Evolutionary conservation across 23 tunicate species (phyloP).

Genomic region (Halocynthia aurantium): DNA sequence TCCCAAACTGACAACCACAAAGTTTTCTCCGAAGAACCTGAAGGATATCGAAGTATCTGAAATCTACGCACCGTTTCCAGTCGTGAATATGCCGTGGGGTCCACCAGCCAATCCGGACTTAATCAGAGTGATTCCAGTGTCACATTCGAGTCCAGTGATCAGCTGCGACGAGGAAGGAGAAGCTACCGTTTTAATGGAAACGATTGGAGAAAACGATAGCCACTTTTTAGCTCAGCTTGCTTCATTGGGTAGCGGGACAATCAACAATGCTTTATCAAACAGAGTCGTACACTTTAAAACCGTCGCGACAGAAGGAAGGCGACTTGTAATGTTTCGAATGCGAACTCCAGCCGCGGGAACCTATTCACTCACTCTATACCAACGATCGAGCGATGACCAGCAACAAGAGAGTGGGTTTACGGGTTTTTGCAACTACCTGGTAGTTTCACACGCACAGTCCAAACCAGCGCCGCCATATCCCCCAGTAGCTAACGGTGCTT

Average conservation of each 20-base stretch:
- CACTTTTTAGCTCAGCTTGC: constrained; percentile 10
- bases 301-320: neutral
- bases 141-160: constrained; percentile 42
- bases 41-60: neutral
- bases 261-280: neutral
- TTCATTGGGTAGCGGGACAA: neutral
- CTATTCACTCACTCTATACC: constrained; percentile 46
- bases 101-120: constrained; percentile 1
- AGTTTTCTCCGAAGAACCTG: neutral
- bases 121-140: constrained; percentile 10
- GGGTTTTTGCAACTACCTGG: constrained; percentile 54
- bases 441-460: constrained; percentile 22
- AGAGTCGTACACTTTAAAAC: constrained; percentile 10
- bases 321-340: constrained; percentile 20
- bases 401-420: neutral
- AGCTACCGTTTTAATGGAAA: constrained; percentile 25
- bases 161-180: constrained; percentile 58
- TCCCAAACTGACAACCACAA: constrained; percentile 20
- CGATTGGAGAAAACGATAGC: neutral
- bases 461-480: constrained; percentile 28
- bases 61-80: constrained; percentile 49
- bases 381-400: constrained; percentile 7
- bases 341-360: constrained; percentile 39
- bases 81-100: constrained; percentile 26
- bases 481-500: constrained; percentile 22